Conservation (phyloP, 2,888 invertebrate species). For the Phaedon cochleariae region DNA sequence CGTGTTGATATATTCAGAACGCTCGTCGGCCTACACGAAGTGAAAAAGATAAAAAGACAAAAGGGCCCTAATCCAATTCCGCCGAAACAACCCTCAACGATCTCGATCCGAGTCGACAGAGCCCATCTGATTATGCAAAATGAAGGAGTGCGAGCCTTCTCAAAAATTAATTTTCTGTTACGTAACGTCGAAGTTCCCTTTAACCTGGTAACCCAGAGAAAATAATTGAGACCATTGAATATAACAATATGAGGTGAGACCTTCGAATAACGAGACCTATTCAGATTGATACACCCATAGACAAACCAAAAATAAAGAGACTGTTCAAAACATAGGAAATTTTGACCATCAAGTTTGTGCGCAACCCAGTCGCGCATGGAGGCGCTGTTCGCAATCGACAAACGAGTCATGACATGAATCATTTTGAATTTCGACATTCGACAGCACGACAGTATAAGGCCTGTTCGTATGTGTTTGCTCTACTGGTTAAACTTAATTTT, state of each 20-base stretch:
- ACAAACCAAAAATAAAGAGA: no score
- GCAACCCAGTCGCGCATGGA: no score
- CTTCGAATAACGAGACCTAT: no score
- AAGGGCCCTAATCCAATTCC: constrained; percentile 11
- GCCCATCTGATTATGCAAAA: constrained; percentile 31
- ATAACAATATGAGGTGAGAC: not conserved
- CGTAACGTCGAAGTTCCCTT: constrained; percentile 22
- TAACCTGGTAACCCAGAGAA: constrained; percentile 30
- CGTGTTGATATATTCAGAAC: not conserved
- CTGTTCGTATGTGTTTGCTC: no score
- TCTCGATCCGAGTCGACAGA: constrained; percentile 22
- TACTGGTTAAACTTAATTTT: no score
- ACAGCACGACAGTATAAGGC: no score
- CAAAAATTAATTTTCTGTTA: constrained; percentile 32
- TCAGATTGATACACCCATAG: no score
- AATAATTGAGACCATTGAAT: not conserved
- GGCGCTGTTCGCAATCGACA: no score
- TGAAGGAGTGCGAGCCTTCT: constrained; percentile 16
- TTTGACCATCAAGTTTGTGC: no score
- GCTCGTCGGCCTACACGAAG: not conserved
- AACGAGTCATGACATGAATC: no score
- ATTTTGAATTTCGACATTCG: no score
- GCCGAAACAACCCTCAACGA: constrained; percentile 14
- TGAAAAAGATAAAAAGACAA: constrained; percentile 6
- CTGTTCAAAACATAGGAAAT: no score